These are phyloP conservation scores for Pseudocheirus occidentalis DNA, from an alignment of 2,797 vertebrate species.

Conservation along the genomic window DNA sequence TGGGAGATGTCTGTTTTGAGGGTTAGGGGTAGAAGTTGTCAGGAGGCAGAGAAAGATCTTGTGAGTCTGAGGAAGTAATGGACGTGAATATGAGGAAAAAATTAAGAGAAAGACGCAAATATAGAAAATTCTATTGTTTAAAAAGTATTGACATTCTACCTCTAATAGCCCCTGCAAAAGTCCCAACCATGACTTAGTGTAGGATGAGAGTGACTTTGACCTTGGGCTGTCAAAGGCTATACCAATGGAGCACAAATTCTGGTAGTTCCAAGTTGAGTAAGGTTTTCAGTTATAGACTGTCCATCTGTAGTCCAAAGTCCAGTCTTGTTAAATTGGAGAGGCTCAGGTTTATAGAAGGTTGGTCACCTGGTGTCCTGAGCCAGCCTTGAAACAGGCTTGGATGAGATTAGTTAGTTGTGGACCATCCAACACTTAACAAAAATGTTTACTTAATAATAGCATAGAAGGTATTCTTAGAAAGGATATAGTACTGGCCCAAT, in stretches of 20 bases:
- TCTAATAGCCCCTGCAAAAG: neutral
- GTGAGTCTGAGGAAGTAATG: neutral
- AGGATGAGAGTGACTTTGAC: neutral
- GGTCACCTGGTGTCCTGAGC: neutral
- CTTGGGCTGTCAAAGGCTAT: neutral
- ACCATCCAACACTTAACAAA: neutral
- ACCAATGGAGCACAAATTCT: neutral
- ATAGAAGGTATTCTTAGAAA: neutral
- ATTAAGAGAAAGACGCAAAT: neutral
- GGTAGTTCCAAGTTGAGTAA: neutral
- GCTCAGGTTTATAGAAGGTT: neutral
- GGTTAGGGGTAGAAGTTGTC: neutral
- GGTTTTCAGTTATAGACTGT: neutral
- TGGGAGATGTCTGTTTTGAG: neutral
- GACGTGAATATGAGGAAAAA: neutral
- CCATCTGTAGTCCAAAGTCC: neutral
- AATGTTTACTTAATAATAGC: neutral
- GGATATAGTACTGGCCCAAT: neutral
- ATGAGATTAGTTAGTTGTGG: neutral
- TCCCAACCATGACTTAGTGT: neutral
- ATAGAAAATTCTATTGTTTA: neutral
- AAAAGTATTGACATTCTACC: neutral
- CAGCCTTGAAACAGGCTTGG: neutral
- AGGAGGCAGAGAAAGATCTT: neutral
- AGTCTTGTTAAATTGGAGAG: neutral